Conservation (phyloP, 2,797 vertebrate genomes). For the Chaenodraco wilsoni region DNA sequence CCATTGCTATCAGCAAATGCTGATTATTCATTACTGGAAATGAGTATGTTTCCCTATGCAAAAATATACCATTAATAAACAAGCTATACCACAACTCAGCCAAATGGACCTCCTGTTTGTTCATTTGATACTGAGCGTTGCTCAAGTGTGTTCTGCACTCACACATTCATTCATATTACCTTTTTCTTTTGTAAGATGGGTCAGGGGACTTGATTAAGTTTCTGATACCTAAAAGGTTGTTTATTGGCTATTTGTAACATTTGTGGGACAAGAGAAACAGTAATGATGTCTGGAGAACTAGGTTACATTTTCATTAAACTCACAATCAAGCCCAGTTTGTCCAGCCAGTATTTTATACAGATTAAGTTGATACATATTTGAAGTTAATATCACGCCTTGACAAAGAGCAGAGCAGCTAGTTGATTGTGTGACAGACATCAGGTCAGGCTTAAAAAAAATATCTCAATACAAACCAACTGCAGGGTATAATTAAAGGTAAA, state of each 20-base stretch:
- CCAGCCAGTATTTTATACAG: not conserved
- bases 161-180: not conserved
- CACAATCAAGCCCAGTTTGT: not conserved
- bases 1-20: conserved; percentile 84
- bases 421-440: too few species aligned
- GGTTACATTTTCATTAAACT: not conserved
- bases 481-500: too few species aligned
- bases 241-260: not conserved
- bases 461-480: too few species aligned
- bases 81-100: conserved; percentile 89
- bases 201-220: not conserved
- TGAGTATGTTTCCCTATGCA: conserved; percentile 93
- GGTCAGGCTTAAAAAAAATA: too few species aligned
- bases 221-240: not conserved
- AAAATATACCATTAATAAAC: conserved; percentile 91
- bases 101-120: conserved; percentile 5
- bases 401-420: too few species aligned
- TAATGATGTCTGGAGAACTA: not conserved
- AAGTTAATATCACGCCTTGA: too few species aligned
- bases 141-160: not conserved
- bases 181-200: not conserved
- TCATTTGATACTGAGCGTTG: conserved; percentile 2
- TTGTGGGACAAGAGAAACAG: not conserved
- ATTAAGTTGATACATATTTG: too few species aligned
- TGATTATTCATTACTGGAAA: conserved; percentile 90